Conservation (phyloP, 1,140 invertebrate species). For the Brachionus rubens region DNA sequence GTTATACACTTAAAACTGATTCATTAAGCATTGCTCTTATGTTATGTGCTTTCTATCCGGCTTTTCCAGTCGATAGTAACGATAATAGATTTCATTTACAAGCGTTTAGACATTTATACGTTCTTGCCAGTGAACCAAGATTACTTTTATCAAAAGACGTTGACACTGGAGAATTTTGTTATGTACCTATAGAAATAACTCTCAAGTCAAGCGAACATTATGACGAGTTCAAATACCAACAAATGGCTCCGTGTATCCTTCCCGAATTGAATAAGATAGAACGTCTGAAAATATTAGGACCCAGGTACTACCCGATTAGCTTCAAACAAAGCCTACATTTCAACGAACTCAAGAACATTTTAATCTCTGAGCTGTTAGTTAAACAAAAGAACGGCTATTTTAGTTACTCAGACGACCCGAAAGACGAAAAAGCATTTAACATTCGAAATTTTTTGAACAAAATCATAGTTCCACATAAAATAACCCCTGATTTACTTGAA, state of each 20-base stretch:
- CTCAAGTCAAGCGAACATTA: conserved; percentile 43
- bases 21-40: conserved; percentile 80
- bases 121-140: conserved; percentile 82
- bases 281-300: conserved; percentile 73
- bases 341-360: conserved; percentile 70
- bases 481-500: conserved; percentile 36
- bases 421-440: conserved; percentile 55
- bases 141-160: conserved; percentile 81
- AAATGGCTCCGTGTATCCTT: conserved; percentile 77
- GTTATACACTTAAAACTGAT: conserved; percentile 76
- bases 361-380: conserved; percentile 68
- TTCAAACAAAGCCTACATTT: conserved; percentile 79
- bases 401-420: conserved; percentile 80
- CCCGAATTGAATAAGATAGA: conserved; percentile 74
- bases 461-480: conserved; percentile 36
- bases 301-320: conserved; percentile 79
- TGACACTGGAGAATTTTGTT: conserved; percentile 66
- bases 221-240: conserved; percentile 56
- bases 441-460: conserved; percentile 46
- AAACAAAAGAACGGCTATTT: conserved; percentile 84
- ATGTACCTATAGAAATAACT: conserved; percentile 50
- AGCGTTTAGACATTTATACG: conserved; percentile 89
- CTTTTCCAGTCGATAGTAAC: conserved; percentile 90
- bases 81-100: conserved; percentile 88
- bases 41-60: conserved; percentile 87